Base-by-base conservation (phyloP, 2,888 invertebrate genomes). In the Asteroscopus sphinx region DNA sequence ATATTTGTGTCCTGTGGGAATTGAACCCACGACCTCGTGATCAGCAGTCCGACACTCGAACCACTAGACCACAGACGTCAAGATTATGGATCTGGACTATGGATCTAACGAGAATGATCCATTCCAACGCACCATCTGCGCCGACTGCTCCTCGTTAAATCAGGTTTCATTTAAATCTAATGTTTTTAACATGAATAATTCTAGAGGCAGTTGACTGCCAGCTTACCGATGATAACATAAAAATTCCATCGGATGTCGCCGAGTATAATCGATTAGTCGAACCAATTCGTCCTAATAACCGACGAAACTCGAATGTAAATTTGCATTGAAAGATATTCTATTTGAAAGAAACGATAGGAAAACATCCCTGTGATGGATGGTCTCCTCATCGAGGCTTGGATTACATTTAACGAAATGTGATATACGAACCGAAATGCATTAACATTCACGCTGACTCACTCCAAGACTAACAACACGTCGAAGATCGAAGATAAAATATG, bases 381-480 rank as follows among this genome's bases (percentile, higher is more conserved):
- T 69, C 73, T 77, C 82, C 79, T 75, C 83, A 80, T 63, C 72
- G 75, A 46, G 46, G 67, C 83, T 82, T 85, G 84, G 85, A 85
- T 84, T 84, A 87, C 85, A 80, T 90, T 87, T 91, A 88, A 87
- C 87, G 92, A 89, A 91, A 90, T 82, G 81, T 87, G 92, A 92
- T 93, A 92, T 83, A 88, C 66, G 64, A 78, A 82, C 79, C 78
- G 79, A 81, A 89, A 92, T 91, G 91, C 91, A 93, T 93, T 92
- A 91, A 83, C 86, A 89, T 89, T 90, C 82, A 79, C 61, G 90
- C 88, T 88, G 88, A 90, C 78, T 92, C 92, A 92, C 82, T 67
- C 69, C 72, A 59, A 75, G 73, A 77, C 68, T 72, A 76, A 75
- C 77, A 71, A 70, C 73, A 70, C 60, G 52, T 51, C 57, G 61